Evolutionary conservation across 2,797 vertebrate species (phyloP).

Genomic region (Octomys mimax): DNA sequence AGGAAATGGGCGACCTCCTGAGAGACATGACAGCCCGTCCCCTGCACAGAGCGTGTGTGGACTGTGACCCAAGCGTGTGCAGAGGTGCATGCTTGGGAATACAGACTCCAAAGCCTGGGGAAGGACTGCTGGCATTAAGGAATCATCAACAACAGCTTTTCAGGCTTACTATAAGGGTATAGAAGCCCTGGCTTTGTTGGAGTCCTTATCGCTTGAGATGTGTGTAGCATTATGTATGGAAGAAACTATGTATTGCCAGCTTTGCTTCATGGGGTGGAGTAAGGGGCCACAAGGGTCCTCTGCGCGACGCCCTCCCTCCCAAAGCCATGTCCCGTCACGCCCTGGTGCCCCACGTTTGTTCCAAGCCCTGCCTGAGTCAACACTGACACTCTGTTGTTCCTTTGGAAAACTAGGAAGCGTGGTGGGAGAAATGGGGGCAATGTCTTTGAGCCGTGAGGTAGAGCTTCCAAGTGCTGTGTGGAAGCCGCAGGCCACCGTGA

Average conservation of each 20-base stretch:
- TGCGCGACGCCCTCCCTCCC: neutral
- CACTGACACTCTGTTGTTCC: neutral
- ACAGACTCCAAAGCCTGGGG: neutral
- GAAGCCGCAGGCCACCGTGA: neutral
- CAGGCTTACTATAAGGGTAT: neutral
- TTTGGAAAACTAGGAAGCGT: neutral
- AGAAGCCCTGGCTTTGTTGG: neutral
- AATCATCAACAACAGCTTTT: neutral
- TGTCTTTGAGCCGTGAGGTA: neutral
- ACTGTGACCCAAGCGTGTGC: neutral
- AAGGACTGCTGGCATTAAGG: neutral
- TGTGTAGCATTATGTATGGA: neutral
- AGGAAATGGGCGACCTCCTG: neutral
- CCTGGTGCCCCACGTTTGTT: accelerated
- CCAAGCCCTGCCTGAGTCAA: neutral
- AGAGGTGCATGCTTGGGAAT: neutral
- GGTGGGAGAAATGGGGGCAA: neutral
- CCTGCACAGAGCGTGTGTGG: neutral
- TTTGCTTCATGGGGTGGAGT: neutral
- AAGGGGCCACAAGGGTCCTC: neutral
- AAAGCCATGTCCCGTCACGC: neutral
- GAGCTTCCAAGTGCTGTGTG: neutral
- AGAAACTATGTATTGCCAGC: neutral
- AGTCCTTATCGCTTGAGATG: neutral
- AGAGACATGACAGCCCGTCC: neutral